Percentiles rank a stretch among this genome's conserved stretches.
These are phyloP conservation scores for Crossoptilon crossoptilon DNA, from an alignment of 2,797 vertebrate genomes.

Conservation along the genomic window DNA sequence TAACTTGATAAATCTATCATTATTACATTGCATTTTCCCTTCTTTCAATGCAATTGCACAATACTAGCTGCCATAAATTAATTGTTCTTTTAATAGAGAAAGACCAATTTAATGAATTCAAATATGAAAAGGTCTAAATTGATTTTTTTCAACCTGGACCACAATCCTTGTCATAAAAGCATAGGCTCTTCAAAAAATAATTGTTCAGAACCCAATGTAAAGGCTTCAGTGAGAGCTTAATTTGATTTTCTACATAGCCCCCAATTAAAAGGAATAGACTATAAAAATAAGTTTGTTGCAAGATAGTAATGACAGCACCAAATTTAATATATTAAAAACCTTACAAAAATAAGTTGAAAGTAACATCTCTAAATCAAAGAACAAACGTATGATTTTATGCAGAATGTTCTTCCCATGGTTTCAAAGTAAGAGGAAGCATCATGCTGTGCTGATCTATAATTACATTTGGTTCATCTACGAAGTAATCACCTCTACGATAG, in stretches of 20 bases:
- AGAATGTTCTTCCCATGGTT: not conserved
- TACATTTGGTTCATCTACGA: not conserved
- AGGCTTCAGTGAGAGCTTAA: not conserved
- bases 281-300: not conserved
- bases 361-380: not conserved
- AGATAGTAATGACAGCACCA: not conserved
- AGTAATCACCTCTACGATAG: not conserved
- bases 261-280: not conserved
- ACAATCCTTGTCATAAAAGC: conserved; percentile 4
- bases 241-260: not conserved
- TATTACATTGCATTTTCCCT: conserved; percentile 28
- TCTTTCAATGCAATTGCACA: conserved; percentile 20
- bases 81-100: conserved; percentile 62
- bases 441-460: not conserved
- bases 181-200: conserved; percentile 46
- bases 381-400: not conserved
- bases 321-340: not conserved
- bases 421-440: not conserved
- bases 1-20: conserved; percentile 60
- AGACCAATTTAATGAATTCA: conserved; percentile 45
- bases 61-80: conserved; percentile 51
- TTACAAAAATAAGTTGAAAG: not conserved
- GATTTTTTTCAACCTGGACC: conserved; percentile 38
- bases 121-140: conserved; percentile 51
- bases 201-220: conserved; percentile 1